Base-by-base conservation (phyloP, 1,140 invertebrate genomes). In the Anastrepha ludens region DNA sequence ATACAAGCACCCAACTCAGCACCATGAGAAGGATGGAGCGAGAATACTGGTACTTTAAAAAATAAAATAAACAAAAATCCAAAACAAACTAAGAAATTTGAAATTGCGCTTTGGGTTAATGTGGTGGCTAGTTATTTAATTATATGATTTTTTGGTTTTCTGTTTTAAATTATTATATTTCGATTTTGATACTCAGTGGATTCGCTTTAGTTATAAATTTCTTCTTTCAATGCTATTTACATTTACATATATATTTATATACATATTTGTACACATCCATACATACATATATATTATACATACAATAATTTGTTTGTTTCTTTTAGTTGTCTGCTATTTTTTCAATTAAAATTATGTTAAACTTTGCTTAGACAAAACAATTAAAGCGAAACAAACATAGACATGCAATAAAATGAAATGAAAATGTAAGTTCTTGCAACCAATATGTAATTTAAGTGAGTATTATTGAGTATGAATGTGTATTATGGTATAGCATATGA, bases 381-480 rank as follows among this genome's bases (percentile, higher is more conserved):
- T 81, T 81, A 85, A 62, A 81, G 41, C 15, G 6, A 87, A 81
- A 64, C 29, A 81, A 74, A 44, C 44, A 55, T 47, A 81, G 41
- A 29, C 47, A 81, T 9, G 47, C n/a, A 81, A 81, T 81, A 81
- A 58, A 81, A 8, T 29, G 41, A 81, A 55, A 81, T n/a, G 44
- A 50, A 81, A 55, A 81, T 47, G 74, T 81, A 81, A 81, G 74
- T 81, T 81, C 55, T 55, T 78, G 44, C 39, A 44, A 55, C 20
- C 13, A 17, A 62, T 81, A 47, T 41, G 29, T 64, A 81, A 39
- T 47, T 47, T 87, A 70, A 70, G 50, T 70, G 44, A 74, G 7
- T 55, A 55, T 50, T 55, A 17, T 81, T 55, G 50, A 87, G 64
- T 87, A 74, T 70, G 86, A 64, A 62, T 86, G 59, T 60, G 44